A percentile compares a stretch with the other conserved stretches of the same genome.
These are phyloP conservation scores for Rhynchotus rufescens DNA, from an alignment of 2,797 vertebrate genomes.

Conservation along the genomic window DNA sequence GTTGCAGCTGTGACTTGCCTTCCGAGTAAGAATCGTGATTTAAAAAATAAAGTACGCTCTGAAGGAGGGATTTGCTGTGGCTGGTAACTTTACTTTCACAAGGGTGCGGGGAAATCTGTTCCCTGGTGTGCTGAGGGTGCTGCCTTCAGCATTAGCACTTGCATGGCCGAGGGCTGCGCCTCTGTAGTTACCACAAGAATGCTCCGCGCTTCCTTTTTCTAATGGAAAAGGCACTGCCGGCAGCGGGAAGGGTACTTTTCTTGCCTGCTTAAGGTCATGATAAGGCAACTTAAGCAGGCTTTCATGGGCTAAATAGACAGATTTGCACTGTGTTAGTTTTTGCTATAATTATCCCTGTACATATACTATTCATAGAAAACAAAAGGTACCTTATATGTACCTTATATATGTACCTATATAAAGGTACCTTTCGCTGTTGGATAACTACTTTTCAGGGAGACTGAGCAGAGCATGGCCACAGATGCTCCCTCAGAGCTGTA, in stretches of 20 bases:
- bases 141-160: background rate
- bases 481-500: background rate
- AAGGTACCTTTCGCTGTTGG: no score
- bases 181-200: background rate
- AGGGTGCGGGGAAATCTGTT: background rate
- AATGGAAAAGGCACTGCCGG: background rate
- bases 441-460: background rate
- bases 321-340: background rate
- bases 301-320: rapidly evolving
- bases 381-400: background rate
- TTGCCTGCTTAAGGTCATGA: background rate
- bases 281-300: background rate
- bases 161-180: background rate
- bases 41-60: no score
- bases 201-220: background rate
- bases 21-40: background rate
- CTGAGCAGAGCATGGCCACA: background rate
- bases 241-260: background rate
- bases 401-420: no score
- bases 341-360: background rate
- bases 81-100: background rate
- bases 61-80: background rate
- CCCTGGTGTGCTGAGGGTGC: background rate
- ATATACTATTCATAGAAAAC: background rate
- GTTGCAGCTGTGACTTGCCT: background rate